These are phyloP conservation scores for Octonoba sinensis DNA, from an alignment of 2,888 invertebrate genomes.

Conservation along the genomic window DNA sequence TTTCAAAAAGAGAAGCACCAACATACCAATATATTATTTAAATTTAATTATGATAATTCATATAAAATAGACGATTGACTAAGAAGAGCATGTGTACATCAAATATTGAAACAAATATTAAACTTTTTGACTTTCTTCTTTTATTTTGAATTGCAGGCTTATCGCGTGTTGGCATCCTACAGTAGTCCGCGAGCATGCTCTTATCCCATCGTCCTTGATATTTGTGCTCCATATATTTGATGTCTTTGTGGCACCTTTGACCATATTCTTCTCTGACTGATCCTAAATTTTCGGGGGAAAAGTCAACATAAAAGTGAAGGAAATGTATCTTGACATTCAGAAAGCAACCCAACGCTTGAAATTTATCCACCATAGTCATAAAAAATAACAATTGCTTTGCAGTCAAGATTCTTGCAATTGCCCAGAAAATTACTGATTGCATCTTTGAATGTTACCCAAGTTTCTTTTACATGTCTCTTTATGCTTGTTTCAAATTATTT, in stretches of 20 bases:
- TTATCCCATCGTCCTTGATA: background rate
- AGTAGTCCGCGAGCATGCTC: background rate
- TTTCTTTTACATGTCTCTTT: too few species aligned
- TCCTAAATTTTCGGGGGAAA: too few species aligned
- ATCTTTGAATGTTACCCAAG: too few species aligned
- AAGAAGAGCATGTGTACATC: background rate
- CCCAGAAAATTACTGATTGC: too few species aligned
- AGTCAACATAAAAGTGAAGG: background rate
- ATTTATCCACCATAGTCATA: background rate
- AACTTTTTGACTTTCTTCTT: background rate
- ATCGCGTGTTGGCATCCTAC: background rate
- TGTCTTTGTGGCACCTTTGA: conserved; percentile 2
- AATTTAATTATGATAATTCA: too few species aligned
- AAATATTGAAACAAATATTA: conserved; percentile 3
- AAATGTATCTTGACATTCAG: conserved; percentile 3
- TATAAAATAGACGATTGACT: too few species aligned
- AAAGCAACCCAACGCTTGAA: background rate
- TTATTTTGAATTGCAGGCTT: background rate
- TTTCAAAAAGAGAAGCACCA: too few species aligned
- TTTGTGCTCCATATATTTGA: background rate
- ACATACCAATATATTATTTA: too few species aligned
- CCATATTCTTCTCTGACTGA: background rate
- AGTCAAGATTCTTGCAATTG: too few species aligned
- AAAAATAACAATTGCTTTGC: too few species aligned
- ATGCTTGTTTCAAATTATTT: too few species aligned